Evolutionary conservation across 2,113 vertebrate genomes (phyloP), one percentile per base, ranked within the genome.

Genomic region (chimpanzee (Pan troglodytes)): DNA sequence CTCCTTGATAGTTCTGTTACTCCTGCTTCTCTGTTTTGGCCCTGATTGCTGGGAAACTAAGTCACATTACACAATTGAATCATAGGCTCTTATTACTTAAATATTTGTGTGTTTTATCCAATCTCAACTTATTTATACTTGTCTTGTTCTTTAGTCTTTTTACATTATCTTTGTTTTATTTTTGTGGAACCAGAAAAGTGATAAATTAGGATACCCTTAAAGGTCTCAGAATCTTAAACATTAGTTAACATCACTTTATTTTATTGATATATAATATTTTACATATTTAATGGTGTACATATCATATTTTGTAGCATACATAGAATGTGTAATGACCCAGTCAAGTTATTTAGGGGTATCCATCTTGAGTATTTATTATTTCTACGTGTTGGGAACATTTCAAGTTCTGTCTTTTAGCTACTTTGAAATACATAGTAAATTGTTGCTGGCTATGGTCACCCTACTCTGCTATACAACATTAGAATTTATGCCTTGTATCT

Each of bases 31-130:
- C 16, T 20, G 59, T 0, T 78, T 78, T 93, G 10, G 2, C 68
- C 76, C 75, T 88, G 43, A 57, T 79, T 83, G 35, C 59, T 79
- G n/a, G 76, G 17, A 83, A 91, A 75, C 93, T 50, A 93, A 96
- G 52, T 91, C 43, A 80, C 52, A 70, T 90, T 83, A 89, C 85
- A 73, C 87, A 43, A 90, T 90, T 93, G 61, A 83, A 87, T 83
- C 48, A 40, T 11, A 83, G 70, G n/a, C 43, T 64, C 12, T 90
- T 32, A 18, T 61, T 40, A 78, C 70, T 32, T 72, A 57, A 2
- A 61, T 90, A 43, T 92, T 40, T 43, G 14, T 92, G 13, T 75
- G 13, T 86, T 94, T 90, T 90, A 52, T 38, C 20, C 38, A 40
- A 25, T 78, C 23, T 86, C 95, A 45, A 88, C 43, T 67, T 85